Percentiles rank a stretch among this genome's conserved stretches.
phyloP scores from a whole-genome alignment of 2,797 vertebrate genomes.

The Clarias platycephalus region DNA sequence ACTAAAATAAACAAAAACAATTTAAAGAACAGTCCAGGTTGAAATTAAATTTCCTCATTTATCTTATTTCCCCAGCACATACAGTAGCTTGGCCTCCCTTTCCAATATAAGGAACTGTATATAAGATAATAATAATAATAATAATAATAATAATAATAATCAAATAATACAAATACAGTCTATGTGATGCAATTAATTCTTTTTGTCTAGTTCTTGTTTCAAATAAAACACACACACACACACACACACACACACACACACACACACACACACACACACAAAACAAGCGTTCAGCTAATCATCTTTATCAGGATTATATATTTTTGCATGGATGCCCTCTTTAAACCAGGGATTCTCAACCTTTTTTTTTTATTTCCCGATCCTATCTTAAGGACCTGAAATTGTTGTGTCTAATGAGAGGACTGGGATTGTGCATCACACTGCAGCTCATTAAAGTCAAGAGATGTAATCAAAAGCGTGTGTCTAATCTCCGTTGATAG shows the following conservation, averaged over 20 bases:
- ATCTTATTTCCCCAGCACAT: background rate
- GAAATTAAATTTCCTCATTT: background rate
- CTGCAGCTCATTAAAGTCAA: background rate
- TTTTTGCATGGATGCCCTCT: background rate
- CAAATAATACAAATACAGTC: background rate
- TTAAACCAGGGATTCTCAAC: background rate
- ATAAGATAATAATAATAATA: no score
- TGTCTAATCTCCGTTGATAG: background rate
- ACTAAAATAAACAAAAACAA: constrained; percentile 10
- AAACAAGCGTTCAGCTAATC: background rate
- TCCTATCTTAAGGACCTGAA: background rate
- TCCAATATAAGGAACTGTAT: no score
- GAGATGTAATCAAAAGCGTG: background rate
- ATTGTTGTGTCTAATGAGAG: background rate
- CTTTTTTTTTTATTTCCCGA: background rate
- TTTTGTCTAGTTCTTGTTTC: background rate
- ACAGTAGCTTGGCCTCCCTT: background rate
- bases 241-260: background rate
- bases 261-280: background rate
- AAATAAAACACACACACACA: background rate
- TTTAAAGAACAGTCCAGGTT: background rate
- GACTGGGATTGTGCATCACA: background rate
- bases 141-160: no score
- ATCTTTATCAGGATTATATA: background rate
- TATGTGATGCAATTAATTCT: background rate